Base-by-base conservation (phyloP, 2,113 vertebrate species). In the Amia ocellicauda region DNA sequence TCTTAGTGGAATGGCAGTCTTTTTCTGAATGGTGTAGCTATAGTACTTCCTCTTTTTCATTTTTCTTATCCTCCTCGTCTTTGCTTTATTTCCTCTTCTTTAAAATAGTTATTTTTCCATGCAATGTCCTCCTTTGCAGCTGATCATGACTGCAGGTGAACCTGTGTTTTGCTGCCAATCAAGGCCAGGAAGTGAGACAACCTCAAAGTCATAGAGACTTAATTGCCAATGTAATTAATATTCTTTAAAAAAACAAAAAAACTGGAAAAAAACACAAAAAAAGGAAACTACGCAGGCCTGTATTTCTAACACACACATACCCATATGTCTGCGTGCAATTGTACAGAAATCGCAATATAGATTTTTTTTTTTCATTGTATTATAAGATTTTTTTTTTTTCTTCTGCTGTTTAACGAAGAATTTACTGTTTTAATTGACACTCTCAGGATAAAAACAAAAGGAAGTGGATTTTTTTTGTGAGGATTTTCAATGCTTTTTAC, bases 391-490 rank as follows among this genome's bases (percentile, higher is more conserved):
- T n/a, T n/a, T n/a, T 80, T 88, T 91, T 88, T 87, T 88, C 89
- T 95, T 85, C 50, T 78, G 74, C 91, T 95, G 85, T 91, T 50
- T 89, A 86, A 90, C 86, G 74, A 89, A 89, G 73, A 84, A 88
- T 92, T 91, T 92, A 89, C 81, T 89, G 81, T 92, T 94, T 79
- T 89, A 88, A 93, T 90, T 91, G 89, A 92, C 88, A 87, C 92
- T 95, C 95, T 98, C 95, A 97, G 95, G 96, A 97, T 94, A 83
- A 82, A 92, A 92, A 75, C 75, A 83, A 90, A 86, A 86, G 84
- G 87, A 93, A 82, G 85, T 81, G 76, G 80, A 86, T 74, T 85
- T 80, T 87, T 80, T 76, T 83, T 78, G 80, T 67, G 55, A 73
- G 45, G 68, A 60, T 77, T 76, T 72, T 77, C 75, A 74, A n/a